These are phyloP conservation scores for Microctonus aethiopoides DNA, from an alignment of 2,888 invertebrate species.

Conservation along the genomic window DNA sequence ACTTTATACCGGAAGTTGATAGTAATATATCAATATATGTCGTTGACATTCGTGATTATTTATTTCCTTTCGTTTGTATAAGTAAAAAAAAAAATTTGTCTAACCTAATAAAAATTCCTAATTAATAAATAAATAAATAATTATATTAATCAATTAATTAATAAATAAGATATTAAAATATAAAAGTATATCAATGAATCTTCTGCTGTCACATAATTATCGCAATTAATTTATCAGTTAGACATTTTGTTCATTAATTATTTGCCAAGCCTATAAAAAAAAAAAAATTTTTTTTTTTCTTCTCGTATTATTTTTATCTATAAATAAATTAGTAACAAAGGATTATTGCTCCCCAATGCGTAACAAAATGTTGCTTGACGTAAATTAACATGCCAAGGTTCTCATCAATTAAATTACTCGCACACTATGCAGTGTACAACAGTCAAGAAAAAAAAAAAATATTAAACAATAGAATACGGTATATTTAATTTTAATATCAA, in stretches of 20 bases:
- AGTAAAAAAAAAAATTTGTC: background rate
- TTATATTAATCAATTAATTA: no score
- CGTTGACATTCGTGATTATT: background rate
- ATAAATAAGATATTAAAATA: no score
- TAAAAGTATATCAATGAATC: background rate
- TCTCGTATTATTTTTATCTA: background rate
- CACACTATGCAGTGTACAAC: no score
- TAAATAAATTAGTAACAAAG: slow-evolving; percentile 21
- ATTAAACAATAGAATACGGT: slow-evolving; percentile 19
- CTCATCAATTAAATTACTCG: slow-evolving; percentile 24
- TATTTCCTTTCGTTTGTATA: background rate
- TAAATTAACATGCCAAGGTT: slow-evolving; percentile 22
- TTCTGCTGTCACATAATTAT: background rate
- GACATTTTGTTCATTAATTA: background rate
- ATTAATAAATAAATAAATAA: background rate
- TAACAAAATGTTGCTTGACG: slow-evolving; percentile 27
- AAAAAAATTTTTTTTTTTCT: background rate
- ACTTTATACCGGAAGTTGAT: background rate
- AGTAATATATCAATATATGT: background rate
- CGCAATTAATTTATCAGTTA: background rate
- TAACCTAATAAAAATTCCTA: background rate
- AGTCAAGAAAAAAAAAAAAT: no score
- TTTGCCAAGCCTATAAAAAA: background rate
- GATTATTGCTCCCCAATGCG: slow-evolving; percentile 19
- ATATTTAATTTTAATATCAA: slow-evolving; percentile 3